A percentile compares a stretch with the other conserved stretches of the same genome.
phyloP scores from a whole-genome alignment of 2,113 vertebrate genomes.

The Rhynchopsitta pachyrhyncha region DNA sequence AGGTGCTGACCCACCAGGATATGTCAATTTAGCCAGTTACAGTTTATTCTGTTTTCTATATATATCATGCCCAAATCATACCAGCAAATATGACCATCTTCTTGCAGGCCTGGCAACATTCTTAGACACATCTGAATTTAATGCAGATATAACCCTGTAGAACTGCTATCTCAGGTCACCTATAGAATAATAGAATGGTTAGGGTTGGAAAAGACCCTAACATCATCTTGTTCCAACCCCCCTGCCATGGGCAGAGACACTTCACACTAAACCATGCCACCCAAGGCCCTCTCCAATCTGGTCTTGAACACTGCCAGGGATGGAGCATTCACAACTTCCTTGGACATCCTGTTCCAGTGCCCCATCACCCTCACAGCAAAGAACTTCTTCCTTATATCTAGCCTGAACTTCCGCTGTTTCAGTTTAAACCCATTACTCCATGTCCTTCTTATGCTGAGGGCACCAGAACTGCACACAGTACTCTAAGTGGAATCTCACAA shows the following conservation, averaged over 20 bases:
- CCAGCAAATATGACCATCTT: background rate
- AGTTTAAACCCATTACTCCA: background rate
- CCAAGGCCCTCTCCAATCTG: background rate
- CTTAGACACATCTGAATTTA: background rate
- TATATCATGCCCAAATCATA: background rate
- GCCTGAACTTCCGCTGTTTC: background rate
- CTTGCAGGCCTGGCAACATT: background rate
- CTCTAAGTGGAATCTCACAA: background rate
- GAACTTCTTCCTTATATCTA: background rate
- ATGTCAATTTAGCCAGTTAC: background rate
- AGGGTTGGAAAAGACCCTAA: too few species aligned
- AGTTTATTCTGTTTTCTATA: background rate
- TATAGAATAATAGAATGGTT: background rate
- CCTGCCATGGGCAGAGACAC: too few species aligned
- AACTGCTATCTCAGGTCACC: background rate
- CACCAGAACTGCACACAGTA: background rate
- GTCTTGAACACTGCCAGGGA: background rate
- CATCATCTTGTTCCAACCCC: too few species aligned
- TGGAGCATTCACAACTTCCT: background rate
- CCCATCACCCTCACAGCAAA: background rate
- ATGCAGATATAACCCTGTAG: background rate
- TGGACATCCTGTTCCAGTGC: background rate
- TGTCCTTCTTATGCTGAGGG: background rate
- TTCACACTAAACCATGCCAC: background rate
- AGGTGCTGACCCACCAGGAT: background rate